These are phyloP conservation scores for Smutsia temminckii DNA, from an alignment of 2,797 vertebrate genomes.

Conservation along the genomic window DNA sequence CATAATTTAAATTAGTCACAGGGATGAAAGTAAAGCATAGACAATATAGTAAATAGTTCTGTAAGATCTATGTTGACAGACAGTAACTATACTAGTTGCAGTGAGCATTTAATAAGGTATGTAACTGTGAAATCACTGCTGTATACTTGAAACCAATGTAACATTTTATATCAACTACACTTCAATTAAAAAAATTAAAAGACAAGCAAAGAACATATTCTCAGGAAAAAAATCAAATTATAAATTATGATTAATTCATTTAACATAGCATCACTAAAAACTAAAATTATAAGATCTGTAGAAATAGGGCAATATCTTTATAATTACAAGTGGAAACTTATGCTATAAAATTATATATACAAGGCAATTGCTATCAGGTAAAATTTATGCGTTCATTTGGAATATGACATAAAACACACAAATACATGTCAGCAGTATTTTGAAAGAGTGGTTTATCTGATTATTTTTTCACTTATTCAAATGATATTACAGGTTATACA, in stretches of 20 bases:
- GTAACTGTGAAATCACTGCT: no score
- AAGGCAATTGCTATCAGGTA: neutral
- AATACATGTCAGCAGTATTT: neutral
- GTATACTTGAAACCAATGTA: no score
- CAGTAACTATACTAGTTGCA: no score
- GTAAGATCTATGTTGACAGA: no score
- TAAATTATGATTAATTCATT: constrained; percentile 43
- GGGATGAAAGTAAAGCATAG: no score
- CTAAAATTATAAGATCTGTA: neutral
- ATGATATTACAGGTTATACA: neutral
- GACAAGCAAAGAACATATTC: neutral
- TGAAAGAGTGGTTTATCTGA: neutral
- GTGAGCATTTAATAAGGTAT: no score
- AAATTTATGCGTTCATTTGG: neutral
- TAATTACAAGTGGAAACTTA: neutral
- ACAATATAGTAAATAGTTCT: no score
- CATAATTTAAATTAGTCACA: no score
- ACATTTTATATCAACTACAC: no score
- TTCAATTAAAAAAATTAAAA: no score
- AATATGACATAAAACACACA: neutral
- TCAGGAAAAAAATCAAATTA: neutral
- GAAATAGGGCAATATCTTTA: neutral
- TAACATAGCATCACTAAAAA: constrained; percentile 15
- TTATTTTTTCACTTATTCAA: neutral
- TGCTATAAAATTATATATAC: neutral